These are phyloP conservation scores for Pardosa pseudoannulata DNA, from an alignment of 2,888 invertebrate species.

Conservation along the genomic window DNA sequence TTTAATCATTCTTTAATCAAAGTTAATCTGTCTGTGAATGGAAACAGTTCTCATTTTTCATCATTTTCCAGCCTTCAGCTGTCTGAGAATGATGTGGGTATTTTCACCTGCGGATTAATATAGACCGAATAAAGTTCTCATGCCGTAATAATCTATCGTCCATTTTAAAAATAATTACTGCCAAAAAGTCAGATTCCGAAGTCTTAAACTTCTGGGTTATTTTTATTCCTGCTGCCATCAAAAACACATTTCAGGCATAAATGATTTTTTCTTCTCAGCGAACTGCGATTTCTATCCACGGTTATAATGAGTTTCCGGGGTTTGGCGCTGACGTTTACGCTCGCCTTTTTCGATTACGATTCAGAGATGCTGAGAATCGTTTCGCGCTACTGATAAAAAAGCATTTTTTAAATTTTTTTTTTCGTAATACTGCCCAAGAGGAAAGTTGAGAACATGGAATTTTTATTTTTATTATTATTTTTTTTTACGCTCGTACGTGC, in stretches of 20 bases:
- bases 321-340: constrained; percentile 20
- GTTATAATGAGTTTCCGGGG: constrained; percentile 19
- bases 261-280: constrained; percentile 13
- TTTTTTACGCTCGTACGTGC: constrained; percentile 9
- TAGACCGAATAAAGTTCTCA: not conserved
- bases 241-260: constrained; percentile 17
- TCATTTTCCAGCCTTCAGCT: not conserved
- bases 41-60: not conserved
- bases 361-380: constrained; percentile 7
- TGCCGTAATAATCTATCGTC: constrained; percentile 13
- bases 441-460: constrained; percentile 20
- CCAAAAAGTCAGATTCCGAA: constrained; percentile 10
- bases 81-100: not conserved
- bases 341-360: constrained; percentile 15
- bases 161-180: constrained; percentile 17
- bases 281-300: constrained; percentile 15
- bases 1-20: not conserved
- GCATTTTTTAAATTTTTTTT: not conserved
- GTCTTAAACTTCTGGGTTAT: constrained; percentile 17
- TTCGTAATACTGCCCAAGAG: constrained; percentile 1
- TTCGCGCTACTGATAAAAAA: constrained; percentile 9
- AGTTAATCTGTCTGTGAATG: not conserved
- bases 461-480: constrained; percentile 28
- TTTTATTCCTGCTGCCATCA: constrained; percentile 19
- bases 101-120: constrained; percentile 6